A percentile compares a stretch with the other conserved stretches of the same genome.
These are phyloP conservation scores for Leptatherina wallacei DNA, from an alignment of 2,797 vertebrate species.

Conservation along the genomic window DNA sequence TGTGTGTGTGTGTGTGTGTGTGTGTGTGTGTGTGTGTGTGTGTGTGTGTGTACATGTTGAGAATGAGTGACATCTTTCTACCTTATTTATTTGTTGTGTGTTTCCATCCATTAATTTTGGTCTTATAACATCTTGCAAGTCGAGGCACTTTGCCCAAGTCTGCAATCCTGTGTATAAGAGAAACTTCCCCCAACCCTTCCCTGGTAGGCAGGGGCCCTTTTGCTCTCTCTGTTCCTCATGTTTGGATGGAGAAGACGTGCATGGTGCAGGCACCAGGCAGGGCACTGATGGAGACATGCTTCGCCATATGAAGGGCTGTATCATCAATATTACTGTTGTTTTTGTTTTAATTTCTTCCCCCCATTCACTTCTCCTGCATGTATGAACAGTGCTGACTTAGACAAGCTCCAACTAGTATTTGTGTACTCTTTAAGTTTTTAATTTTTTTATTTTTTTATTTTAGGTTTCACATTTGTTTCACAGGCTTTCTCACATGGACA, in stretches of 20 bases:
- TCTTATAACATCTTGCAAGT: slow-evolving; percentile 51
- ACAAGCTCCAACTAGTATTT: slow-evolving; percentile 82
- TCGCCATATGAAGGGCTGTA: slow-evolving; percentile 86
- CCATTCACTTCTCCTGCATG: slow-evolving; percentile 82
- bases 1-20: too few relatives aligned
- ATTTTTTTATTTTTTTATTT: slow-evolving; percentile 55
- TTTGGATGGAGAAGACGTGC: slow-evolving; percentile 93
- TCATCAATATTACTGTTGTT: slow-evolving; percentile 83
- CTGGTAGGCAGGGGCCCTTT: slow-evolving; percentile 62
- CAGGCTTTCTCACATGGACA: slow-evolving; percentile 68
- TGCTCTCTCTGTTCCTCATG: slow-evolving; percentile 85
- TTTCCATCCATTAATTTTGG: slow-evolving; percentile 68
- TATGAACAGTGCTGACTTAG: slow-evolving; percentile 80
- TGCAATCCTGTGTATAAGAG: slow-evolving; percentile 70
- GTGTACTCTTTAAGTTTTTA: slow-evolving; percentile 65
- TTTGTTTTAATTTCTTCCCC: slow-evolving; percentile 55
- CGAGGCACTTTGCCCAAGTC: slow-evolving; percentile 68
- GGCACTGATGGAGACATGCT: slow-evolving; percentile 87
- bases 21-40: slow-evolving; percentile 25
- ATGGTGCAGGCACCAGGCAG: slow-evolving; percentile 89
- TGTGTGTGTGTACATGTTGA: slow-evolving; percentile 33
- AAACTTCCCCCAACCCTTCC: slow-evolving; percentile 41
- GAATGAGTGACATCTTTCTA: slow-evolving; percentile 32
- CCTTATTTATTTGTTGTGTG: slow-evolving; percentile 51
- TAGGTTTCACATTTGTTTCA: slow-evolving; percentile 65